Percentiles rank a stretch among this genome's conserved stretches.
phyloP scores from a whole-genome alignment of 1,140 invertebrate species.

The Lerema accius region DNA sequence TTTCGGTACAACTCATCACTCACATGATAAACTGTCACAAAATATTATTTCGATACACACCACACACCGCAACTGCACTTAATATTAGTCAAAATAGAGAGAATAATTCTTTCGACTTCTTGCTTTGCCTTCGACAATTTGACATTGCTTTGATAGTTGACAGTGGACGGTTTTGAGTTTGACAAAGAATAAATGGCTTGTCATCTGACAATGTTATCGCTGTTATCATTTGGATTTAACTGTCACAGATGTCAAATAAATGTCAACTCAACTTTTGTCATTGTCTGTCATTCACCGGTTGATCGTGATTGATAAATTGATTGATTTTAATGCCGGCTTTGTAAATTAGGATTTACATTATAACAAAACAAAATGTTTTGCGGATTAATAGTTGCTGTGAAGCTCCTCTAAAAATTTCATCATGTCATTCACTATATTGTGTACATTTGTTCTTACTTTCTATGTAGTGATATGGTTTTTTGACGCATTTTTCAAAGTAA shows the following conservation, averaged over 20 bases:
- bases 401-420: conserved; percentile 26
- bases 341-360: neutral
- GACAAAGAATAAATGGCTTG: no score
- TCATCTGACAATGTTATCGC: no score
- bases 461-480: conserved; percentile 87
- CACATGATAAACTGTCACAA: conserved; percentile 77
- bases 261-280: no score
- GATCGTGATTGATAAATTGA: conserved; percentile 6
- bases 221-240: no score
- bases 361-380: conserved; percentile 28
- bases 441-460: conserved; percentile 78
- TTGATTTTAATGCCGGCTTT: conserved; percentile 27
- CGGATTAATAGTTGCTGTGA: conserved; percentile 17
- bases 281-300: no score
- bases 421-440: conserved; percentile 71
- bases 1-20: conserved; percentile 83
- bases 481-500: conserved; percentile 88
- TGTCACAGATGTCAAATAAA: no score
- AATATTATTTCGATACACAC: conserved; percentile 49
- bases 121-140: no score
- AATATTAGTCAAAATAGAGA: no score
- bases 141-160: no score
- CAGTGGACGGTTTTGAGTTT: no score
- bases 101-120: no score
- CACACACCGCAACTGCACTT: conserved; percentile 35